These are phyloP conservation scores for Pocillopora grandis DNA, from an alignment of 92 coral and sea anemone species.

Conservation along the genomic window DNA sequence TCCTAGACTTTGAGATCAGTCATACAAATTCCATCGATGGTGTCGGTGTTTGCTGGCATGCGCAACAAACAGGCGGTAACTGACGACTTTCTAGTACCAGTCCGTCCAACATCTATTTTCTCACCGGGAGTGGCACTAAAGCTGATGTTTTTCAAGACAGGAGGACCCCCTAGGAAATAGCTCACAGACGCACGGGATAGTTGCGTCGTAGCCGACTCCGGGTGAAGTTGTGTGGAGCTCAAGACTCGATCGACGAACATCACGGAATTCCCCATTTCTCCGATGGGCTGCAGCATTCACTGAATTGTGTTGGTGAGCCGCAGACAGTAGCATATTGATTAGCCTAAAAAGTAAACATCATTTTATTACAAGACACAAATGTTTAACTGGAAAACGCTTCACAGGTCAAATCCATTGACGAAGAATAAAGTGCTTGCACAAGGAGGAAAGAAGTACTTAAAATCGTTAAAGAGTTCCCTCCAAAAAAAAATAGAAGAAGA, in stretches of 20 bases:
- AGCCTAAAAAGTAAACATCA: not conserved
- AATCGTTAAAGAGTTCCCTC: too few relatives aligned
- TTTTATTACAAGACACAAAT: too few relatives aligned
- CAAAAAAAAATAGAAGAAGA: too few relatives aligned
- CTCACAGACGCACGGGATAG: not conserved
- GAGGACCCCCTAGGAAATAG: not conserved
- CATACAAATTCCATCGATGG: not conserved
- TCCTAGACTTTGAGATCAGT: conserved; percentile 1
- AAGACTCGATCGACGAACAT: conserved; percentile 25
- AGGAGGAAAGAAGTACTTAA: too few relatives aligned
- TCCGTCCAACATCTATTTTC: conserved; percentile 25
- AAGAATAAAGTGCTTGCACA: too few relatives aligned
- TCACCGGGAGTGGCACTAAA: not conserved
- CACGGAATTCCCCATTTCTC: conserved; percentile 11
- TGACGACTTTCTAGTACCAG: conserved; percentile 24
- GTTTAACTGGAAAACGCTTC: too few relatives aligned
- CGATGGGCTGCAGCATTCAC: not conserved
- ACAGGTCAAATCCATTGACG: too few relatives aligned
- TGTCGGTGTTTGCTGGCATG: conserved; percentile 3
- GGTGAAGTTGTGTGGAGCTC: not conserved
- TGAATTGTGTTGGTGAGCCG: not conserved
- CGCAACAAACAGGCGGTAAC: conserved; percentile 1
- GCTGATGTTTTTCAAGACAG: not conserved
- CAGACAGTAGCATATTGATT: conserved; percentile 13
- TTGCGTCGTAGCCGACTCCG: not conserved